Base-by-base conservation (phyloP, 1,140 invertebrate species). In the Kradibia gibbosae region DNA sequence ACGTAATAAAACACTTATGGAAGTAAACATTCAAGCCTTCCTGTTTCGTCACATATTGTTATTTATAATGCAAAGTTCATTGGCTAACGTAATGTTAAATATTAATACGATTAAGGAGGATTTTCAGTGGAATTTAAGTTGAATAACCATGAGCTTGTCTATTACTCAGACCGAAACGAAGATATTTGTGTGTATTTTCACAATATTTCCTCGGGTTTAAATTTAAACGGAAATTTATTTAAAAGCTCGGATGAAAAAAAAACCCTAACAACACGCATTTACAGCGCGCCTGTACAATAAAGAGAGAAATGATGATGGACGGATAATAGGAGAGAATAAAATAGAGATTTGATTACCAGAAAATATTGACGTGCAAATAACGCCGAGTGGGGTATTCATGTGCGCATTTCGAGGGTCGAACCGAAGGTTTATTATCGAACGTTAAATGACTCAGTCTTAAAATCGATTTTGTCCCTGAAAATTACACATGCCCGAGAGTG, bases 351-450 rank as follows among this genome's bases (percentile, higher is more conserved):
- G 25, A 76, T 76, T 76, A 62, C 13, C 55, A 13, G 50, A 74
- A 74, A 74, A 74, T 74, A 74, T 74, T 36, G 31, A 39, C 72
- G 72, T 28, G 48, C 20, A 74, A 73, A 50, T 73, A 73, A 73
- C 45, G 42, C 45, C n/a, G 28, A 25, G 53, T 28, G 28, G 5
- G 71, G 48, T 72, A 39, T 45, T 11, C 65, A 70, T 70, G 36
- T 39, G 42, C n/a, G 42, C 70, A 8, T 48, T 10, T 25, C 28
- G 28, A 34, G 31, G 13, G 48, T 20, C 0, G 3, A 11, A 36
- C 15, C 25, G 48, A 3, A 36, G 13, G 7, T 75, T 60, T 48
- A 76, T 76, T 28, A 65, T 57, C n/a, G 11, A 60, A 28, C 3
- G 7, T 48, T 42, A n/a, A 42, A 60, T 76, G 36, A 76, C 15